Evolutionary conservation across 2,888 invertebrate species (phyloP).

Genomic region (Notocelia uddmanniana): DNA sequence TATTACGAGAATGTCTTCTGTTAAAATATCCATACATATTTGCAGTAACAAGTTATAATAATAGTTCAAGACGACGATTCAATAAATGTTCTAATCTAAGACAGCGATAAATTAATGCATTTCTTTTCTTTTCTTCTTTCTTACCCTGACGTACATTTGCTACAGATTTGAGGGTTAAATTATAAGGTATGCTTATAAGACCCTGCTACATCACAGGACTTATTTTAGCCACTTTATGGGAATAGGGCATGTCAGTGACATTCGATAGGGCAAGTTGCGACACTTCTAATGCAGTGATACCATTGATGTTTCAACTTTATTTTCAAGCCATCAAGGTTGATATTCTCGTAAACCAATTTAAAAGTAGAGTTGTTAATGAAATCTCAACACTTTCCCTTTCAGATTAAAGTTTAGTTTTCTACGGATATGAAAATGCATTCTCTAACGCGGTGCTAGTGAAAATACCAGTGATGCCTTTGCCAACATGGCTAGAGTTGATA

Average conservation of each 20-base stretch:
- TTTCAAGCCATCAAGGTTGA: slow-evolving; percentile 50
- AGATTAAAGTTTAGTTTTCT: slow-evolving; percentile 63
- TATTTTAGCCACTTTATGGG: slow-evolving; percentile 78
- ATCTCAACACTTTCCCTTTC: slow-evolving; percentile 59
- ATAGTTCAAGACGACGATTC: slow-evolving; percentile 33
- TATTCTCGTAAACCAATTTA: slow-evolving; percentile 44
- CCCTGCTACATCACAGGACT: slow-evolving; percentile 68
- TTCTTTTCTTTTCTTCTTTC: too few species aligned
- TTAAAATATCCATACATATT: slow-evolving; percentile 22
- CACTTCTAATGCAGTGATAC: slow-evolving; percentile 61
- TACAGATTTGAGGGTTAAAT: too few species aligned
- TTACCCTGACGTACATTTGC: too few species aligned
- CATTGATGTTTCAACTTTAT: slow-evolving; percentile 57
- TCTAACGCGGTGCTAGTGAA: slow-evolving; percentile 57
- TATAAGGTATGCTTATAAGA: too few species aligned
- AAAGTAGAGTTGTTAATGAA: slow-evolving; percentile 54
- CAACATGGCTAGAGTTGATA: slow-evolving; percentile 64
- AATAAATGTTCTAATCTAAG: slow-evolving; percentile 58
- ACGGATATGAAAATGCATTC: slow-evolving; percentile 56
- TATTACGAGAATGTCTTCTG: slow-evolving; percentile 20
- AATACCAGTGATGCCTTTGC: slow-evolving; percentile 63
- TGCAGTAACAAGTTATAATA: slow-evolving; percentile 18
- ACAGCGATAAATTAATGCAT: too few species aligned
- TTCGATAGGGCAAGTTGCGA: slow-evolving; percentile 73
- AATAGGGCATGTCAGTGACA: slow-evolving; percentile 70